Evolutionary conservation across 1,140 invertebrate genomes (phyloP).

Genomic region (Rhizoglyphus robini): DNA sequence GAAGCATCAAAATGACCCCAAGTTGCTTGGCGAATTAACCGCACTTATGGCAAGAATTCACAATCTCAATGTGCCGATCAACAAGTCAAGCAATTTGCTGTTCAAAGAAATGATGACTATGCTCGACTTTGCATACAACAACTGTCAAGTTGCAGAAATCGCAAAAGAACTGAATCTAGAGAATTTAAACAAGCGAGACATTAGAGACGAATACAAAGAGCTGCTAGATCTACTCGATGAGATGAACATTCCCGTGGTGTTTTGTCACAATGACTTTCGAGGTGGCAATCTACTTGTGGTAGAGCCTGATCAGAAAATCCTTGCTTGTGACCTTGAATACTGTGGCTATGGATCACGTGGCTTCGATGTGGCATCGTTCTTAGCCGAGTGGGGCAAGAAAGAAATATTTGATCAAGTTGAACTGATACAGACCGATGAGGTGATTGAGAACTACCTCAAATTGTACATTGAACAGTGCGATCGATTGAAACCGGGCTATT

Average conservation of each 20-base stretch:
- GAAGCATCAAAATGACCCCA: not conserved
- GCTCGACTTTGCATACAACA: not conserved
- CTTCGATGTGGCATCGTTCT: not conserved
- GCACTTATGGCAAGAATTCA: not conserved
- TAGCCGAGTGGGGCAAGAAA: not conserved
- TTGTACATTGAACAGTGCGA: slow-evolving; percentile 3
- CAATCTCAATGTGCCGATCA: not conserved
- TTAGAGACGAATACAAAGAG: not conserved
- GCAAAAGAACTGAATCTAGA: not conserved
- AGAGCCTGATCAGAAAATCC: not conserved
- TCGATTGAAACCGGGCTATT: not conserved
- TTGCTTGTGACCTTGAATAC: not conserved
- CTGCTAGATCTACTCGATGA: not conserved
- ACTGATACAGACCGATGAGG: not conserved
- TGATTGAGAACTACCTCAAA: not conserved
- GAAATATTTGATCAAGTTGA: not conserved
- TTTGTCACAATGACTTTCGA: not conserved
- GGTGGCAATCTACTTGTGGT: not conserved
- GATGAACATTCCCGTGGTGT: not conserved
- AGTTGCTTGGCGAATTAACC: not conserved
- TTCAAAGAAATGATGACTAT: not conserved
- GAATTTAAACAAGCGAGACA: not conserved
- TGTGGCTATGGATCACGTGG: not conserved
- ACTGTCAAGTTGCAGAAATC: not conserved
- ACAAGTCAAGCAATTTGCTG: not conserved